phyloP scores from a whole-genome alignment of 2,113 vertebrate species.

The Chaetorhynchus papuensis region DNA sequence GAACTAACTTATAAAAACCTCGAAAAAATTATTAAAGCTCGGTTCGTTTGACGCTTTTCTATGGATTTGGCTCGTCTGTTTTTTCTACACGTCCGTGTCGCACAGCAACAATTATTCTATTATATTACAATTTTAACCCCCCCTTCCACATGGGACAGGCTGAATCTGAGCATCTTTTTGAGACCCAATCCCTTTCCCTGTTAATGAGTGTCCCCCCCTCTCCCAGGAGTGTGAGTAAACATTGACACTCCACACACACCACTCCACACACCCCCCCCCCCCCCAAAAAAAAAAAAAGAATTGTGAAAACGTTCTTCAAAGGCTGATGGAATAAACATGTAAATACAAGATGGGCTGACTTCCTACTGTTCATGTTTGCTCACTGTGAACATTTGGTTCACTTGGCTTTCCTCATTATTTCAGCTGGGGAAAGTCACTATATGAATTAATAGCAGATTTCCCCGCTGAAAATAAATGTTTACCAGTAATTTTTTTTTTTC shows the following conservation, averaged over 20 bases:
- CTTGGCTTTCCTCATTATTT: slow-evolving; percentile 77
- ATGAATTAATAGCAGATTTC: slow-evolving; percentile 80
- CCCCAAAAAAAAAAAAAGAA: neutral
- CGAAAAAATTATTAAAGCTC: no score
- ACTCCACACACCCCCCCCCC: no score
- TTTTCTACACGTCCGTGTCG: no score
- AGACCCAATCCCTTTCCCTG: neutral
- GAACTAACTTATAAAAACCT: no score
- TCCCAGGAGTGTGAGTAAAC: neutral
- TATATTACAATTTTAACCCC: no score
- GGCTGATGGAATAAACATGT: slow-evolving; percentile 64
- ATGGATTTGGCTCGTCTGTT: no score
- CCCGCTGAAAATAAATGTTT: slow-evolving; percentile 82
- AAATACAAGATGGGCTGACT: slow-evolving; percentile 68
- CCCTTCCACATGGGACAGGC: neutral
- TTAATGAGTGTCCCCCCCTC: neutral
- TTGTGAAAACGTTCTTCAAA: slow-evolving; percentile 34
- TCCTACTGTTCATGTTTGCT: slow-evolving; percentile 71
- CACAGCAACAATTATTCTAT: no score
- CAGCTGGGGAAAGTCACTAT: slow-evolving; percentile 76
- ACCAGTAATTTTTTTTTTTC: slow-evolving; percentile 52
- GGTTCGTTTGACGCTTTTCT: no score
- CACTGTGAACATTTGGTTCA: slow-evolving; percentile 74
- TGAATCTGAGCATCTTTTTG: neutral
- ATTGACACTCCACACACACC: neutral